phyloP scores from a whole-genome alignment of 2,113 vertebrate genomes.

The Archocentrus centrarchus region DNA sequence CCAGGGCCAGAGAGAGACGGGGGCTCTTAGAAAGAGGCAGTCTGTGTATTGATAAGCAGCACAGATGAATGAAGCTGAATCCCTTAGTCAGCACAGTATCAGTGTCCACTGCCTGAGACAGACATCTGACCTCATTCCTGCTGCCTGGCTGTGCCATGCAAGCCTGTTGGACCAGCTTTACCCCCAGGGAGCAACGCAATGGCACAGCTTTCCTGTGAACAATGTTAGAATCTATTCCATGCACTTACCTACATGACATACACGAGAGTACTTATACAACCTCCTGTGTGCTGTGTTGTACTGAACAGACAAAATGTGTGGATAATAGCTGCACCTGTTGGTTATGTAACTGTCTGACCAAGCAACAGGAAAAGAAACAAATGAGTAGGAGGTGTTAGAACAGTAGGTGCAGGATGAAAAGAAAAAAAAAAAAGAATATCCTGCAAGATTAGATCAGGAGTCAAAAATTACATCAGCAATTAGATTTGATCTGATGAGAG shows the following conservation, averaged over 20 bases:
- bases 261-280: neutral
- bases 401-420: constrained; percentile 22
- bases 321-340: constrained; percentile 28
- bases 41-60: constrained; percentile 68
- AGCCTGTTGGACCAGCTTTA: constrained; percentile 52
- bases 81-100: constrained; percentile 75
- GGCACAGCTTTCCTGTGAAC: constrained; percentile 16
- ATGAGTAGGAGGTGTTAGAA: constrained; percentile 38
- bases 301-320: neutral
- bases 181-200: constrained; percentile 7
- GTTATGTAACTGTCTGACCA: constrained; percentile 55
- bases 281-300: neutral
- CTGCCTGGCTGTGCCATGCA: constrained; percentile 40
- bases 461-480: constrained; percentile 8
- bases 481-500: neutral
- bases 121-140: constrained; percentile 76
- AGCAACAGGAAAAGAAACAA: neutral
- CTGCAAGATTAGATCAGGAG: constrained; percentile 36
- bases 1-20: neutral
- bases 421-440: constrained; percentile 7
- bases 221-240: neutral
- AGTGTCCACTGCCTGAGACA: constrained; percentile 63
- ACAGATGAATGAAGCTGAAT: constrained; percentile 65
- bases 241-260: neutral
- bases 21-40: constrained; percentile 39